phyloP scores from a whole-genome alignment of 2,888 invertebrate genomes.

The Meta bourneti region DNA sequence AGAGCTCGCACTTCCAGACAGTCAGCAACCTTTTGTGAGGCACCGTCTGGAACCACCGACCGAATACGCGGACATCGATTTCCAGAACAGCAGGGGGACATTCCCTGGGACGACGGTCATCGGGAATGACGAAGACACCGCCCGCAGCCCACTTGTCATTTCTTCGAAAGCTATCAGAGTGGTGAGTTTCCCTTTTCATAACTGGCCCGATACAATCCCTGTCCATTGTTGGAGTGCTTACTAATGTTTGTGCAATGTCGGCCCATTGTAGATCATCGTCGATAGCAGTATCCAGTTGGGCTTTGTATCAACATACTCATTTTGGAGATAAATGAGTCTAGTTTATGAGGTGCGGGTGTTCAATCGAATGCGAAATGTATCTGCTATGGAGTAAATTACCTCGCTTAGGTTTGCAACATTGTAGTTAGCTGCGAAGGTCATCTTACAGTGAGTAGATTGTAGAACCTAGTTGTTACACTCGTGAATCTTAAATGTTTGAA shows the following conservation, averaged over 20 bases:
- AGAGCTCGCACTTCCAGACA: constrained; percentile 70
- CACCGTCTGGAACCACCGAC: constrained; percentile 73
- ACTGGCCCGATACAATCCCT: background rate
- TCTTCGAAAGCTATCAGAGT: constrained; percentile 65
- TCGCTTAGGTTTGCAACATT: no score
- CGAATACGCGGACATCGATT: constrained; percentile 76
- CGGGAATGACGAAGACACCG: constrained; percentile 67
- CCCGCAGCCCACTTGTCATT: constrained; percentile 70
- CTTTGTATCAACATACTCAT: no score
- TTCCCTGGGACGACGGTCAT: constrained; percentile 44
- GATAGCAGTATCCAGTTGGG: no score
- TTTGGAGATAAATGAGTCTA: no score
- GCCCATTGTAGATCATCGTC: no score
- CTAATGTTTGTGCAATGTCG: background rate
- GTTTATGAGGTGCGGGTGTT: no score
- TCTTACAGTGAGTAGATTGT: no score
- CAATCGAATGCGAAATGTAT: no score
- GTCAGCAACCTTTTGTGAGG: constrained; percentile 66
- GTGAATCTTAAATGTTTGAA: no score
- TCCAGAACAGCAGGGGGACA: constrained; percentile 68
- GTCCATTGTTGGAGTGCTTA: background rate
- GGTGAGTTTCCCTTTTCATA: constrained; percentile 33
- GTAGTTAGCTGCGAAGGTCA: no score
- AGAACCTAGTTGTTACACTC: no score
- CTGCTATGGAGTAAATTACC: no score